Conservation (phyloP, 2,113 vertebrate species). For the Podiceps cristatus region DNA sequence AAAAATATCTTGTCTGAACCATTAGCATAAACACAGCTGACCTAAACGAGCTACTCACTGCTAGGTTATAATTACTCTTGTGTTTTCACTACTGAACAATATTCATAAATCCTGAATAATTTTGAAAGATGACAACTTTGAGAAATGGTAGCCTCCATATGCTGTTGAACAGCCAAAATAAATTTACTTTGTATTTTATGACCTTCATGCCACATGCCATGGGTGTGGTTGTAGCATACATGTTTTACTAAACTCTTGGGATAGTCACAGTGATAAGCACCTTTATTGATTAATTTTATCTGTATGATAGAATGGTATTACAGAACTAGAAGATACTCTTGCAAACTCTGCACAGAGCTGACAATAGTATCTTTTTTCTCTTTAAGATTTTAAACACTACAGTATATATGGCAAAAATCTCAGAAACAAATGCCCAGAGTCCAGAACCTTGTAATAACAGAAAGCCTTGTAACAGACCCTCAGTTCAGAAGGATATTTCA, state of each 20-base stretch:
- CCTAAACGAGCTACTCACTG: background rate
- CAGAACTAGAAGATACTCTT: background rate
- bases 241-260: background rate
- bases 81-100: background rate
- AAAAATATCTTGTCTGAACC: constrained; percentile 1
- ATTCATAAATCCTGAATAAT: constrained; percentile 9
- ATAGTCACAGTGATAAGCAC: background rate
- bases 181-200: background rate
- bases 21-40: constrained; percentile 36
- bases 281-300: background rate
- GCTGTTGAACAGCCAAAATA: background rate
- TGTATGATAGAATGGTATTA: background rate
- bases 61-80: background rate
- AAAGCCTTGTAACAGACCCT: background rate
- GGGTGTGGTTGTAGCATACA: background rate
- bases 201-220: background rate
- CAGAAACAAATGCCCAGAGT: background rate
- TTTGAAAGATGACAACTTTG: background rate
- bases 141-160: background rate
- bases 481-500: background rate
- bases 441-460: background rate
- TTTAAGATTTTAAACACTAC: background rate
- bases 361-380: background rate
- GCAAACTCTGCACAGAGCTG: background rate
- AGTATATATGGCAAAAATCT: background rate